Evolutionary conservation across 1,140 invertebrate species (phyloP), one percentile per base, ranked within the genome.

Genomic region (Doryteuthis pealeii): DNA sequence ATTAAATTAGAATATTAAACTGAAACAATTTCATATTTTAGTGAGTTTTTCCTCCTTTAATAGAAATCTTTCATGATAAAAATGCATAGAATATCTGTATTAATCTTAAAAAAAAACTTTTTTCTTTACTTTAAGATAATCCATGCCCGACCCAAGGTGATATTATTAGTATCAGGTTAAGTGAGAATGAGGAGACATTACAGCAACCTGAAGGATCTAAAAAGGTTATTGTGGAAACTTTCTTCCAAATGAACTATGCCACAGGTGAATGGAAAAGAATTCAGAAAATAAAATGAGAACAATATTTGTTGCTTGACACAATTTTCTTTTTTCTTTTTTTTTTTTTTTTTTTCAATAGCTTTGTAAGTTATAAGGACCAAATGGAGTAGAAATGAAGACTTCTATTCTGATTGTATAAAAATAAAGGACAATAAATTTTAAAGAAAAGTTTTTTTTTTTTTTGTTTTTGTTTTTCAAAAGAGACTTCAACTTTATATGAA

Each of bases 191-290:
- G 80, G 94, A 96, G 84, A 92, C 92, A 75, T 92, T 95, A 0
- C 88, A 90, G 10, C 93, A 95, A 80, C 86, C 91, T 0, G 93
- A 87, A 67, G 81, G 82, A 58, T 91, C 91, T 0, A 93, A 94
- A 91, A 89, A 95, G 65, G 84, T 87, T 80, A 77, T 85, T 15
- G 94, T 94, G 0, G 95, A 98, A 86, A 96, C 94, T 18, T 95
- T 96, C 88, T 97, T 97, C 90, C 95, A 97, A 88, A 97, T 98
- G 95, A 97, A 98, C 88, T 97, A 97, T 88, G 94, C 93, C 77
- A 96, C 94, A 73, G 95, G 95, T 0, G 95, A 96, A 85, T 97
- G 95, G 95, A 96, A 96, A 80, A 89, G 94, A 49, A 93, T 97
- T 71, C 94, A 95, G 83, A 97, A 96, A 77, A 82, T 32, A 32